Conservation (phyloP, 1,140 invertebrate species). For the Monochamus saltuarius region DNA sequence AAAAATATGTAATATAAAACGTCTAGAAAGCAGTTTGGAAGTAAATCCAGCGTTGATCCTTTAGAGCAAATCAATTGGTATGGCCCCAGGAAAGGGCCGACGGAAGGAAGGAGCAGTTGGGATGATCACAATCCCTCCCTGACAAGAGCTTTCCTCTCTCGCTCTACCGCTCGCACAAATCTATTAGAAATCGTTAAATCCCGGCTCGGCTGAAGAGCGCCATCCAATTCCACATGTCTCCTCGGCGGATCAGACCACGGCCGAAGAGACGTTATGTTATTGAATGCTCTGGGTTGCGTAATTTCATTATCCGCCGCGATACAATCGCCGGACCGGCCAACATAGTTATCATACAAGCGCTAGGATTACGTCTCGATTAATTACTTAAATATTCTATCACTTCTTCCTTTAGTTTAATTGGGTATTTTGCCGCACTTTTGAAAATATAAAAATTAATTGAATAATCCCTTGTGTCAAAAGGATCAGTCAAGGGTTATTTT, state of each 20-base stretch:
- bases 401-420: no score
- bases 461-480: no score
- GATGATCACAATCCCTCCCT: constrained; percentile 27
- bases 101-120: constrained; percentile 18
- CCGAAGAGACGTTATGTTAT: constrained; percentile 45
- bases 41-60: constrained; percentile 34
- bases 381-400: no score
- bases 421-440: no score
- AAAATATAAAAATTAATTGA: no score
- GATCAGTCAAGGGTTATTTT: no score
- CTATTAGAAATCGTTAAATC: constrained; percentile 56
- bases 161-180: constrained; percentile 47
- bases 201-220: constrained; percentile 40
- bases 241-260: constrained; percentile 35
- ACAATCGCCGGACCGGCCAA: no score
- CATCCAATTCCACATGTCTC: constrained; percentile 42
- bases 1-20: constrained; percentile 33
- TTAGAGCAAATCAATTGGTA: constrained; percentile 35
- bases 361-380: no score
- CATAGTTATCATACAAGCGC: no score
- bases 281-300: constrained; percentile 38
- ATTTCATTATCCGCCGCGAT: no score
- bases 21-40: constrained; percentile 34
- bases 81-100: constrained; percentile 24
- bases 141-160: constrained; percentile 40